These are phyloP conservation scores for Tupiocoris notatus DNA, from an alignment of 2,888 invertebrate species.

Conservation along the genomic window DNA sequence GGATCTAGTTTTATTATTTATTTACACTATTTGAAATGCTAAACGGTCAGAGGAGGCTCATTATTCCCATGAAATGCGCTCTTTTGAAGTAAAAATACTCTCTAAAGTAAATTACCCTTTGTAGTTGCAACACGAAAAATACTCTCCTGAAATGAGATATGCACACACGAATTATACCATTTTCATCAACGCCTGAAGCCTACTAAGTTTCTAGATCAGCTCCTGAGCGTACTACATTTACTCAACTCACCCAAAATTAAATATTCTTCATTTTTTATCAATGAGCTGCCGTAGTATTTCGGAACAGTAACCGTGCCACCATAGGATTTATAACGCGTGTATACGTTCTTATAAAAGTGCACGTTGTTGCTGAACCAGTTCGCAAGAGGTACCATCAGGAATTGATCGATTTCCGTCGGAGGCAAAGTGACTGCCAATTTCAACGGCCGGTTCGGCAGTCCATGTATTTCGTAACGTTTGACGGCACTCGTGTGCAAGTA, in stretches of 20 bases:
- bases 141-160: no score
- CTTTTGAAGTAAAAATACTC: no score
- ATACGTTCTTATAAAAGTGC: conserved; percentile 15
- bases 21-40: no score
- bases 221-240: no score
- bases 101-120: no score
- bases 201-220: no score
- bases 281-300: conserved; percentile 4
- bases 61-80: no score
- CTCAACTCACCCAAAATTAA: conserved; percentile 17
- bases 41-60: no score
- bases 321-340: not conserved
- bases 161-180: no score
- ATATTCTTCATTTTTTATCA: conserved; percentile 5
- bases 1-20: no score
- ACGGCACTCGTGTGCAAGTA: not conserved
- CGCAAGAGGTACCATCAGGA: not conserved
- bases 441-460: not conserved
- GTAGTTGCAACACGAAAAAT: no score
- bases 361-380: conserved; percentile 15
- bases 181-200: no score
- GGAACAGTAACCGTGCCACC: not conserved
- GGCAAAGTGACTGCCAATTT: conserved; percentile 2
- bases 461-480: not conserved
- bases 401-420: not conserved